Conservation (phyloP, 2,113 vertebrate genomes). For the Arvicanthis niloticus region DNA sequence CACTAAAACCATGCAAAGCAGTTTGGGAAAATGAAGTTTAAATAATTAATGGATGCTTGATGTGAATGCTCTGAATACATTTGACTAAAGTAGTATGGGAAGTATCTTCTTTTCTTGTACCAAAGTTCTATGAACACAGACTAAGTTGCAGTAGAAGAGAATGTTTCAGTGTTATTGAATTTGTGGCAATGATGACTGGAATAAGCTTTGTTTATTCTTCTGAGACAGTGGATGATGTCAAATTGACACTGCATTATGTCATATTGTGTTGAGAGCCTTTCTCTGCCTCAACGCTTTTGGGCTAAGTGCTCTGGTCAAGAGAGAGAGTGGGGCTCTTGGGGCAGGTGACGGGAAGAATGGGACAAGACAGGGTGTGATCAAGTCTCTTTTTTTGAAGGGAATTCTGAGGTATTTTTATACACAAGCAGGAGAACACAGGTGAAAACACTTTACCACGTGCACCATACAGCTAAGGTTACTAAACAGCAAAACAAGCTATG, state of each 20-base stretch:
- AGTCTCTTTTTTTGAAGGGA: too few relatives aligned
- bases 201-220: background rate
- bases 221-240: background rate
- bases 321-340: too few relatives aligned
- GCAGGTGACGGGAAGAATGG: too few relatives aligned
- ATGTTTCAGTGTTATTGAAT: background rate
- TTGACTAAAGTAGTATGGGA: background rate
- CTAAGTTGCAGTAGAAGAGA: background rate
- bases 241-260: background rate
- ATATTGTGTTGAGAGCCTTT: background rate
- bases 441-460: too few relatives aligned
- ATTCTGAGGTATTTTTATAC: too few relatives aligned
- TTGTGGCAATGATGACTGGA: background rate
- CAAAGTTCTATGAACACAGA: background rate
- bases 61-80: background rate
- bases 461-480: too few relatives aligned
- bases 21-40: background rate
- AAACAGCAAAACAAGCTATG: too few relatives aligned
- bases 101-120: background rate
- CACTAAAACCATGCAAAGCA: background rate
- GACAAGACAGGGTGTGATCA: too few relatives aligned
- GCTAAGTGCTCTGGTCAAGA: too few relatives aligned
- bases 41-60: slow-evolving; percentile 6
- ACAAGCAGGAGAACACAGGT: too few relatives aligned
- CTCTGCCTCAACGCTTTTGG: too few relatives aligned